phyloP scores from a whole-genome alignment of 2,113 vertebrate genomes.

The Nymphicus hollandicus region DNA sequence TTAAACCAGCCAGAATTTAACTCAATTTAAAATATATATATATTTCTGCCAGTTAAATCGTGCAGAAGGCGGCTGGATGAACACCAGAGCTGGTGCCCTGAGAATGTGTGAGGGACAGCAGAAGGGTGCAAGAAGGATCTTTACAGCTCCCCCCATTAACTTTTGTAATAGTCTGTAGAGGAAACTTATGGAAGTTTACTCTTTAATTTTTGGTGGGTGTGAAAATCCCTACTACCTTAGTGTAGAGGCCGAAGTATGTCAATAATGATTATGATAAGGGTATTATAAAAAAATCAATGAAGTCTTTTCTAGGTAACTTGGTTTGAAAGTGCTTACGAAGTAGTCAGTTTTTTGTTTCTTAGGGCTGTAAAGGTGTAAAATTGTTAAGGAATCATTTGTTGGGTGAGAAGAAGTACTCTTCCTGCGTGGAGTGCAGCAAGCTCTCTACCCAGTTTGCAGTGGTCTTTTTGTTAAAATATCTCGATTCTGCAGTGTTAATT shows the following conservation, averaged over 20 bases:
- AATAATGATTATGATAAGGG: background rate
- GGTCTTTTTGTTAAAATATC: constrained; percentile 42
- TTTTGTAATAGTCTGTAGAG: background rate
- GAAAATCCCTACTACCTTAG: background rate
- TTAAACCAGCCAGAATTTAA: background rate
- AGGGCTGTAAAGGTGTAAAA: background rate
- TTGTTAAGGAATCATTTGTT: background rate
- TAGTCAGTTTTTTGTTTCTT: background rate
- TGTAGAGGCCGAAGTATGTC: background rate
- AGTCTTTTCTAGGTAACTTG: background rate
- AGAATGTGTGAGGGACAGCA: background rate
- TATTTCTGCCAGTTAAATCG: background rate
- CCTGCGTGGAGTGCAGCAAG: background rate
- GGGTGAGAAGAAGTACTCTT: background rate
- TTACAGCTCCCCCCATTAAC: background rate
- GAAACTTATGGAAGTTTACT: background rate
- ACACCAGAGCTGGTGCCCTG: background rate
- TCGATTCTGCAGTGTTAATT: constrained; percentile 34
- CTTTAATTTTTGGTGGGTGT: background rate
- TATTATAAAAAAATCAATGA: background rate
- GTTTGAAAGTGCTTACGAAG: background rate
- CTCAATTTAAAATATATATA: background rate
- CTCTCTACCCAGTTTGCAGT: constrained; percentile 23
- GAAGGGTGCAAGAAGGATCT: background rate
- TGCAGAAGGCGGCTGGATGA: background rate